phyloP scores from a whole-genome alignment of 2,888 invertebrate species.

The Cheilosia soror region DNA sequence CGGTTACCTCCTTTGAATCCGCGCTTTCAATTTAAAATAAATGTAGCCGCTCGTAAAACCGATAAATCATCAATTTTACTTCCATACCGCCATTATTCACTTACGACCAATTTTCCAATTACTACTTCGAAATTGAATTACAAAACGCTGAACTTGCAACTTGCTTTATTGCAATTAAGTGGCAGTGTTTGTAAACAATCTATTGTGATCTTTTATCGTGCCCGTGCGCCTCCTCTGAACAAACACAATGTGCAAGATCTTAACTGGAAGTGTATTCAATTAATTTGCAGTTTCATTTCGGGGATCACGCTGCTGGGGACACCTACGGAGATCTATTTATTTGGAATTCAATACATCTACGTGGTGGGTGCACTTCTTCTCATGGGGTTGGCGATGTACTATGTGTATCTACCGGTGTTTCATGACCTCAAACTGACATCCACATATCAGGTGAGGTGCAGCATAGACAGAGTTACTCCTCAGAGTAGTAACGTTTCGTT shows the following conservation, averaged over 20 bases:
- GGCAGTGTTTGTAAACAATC: constrained; percentile 18
- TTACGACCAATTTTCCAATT: constrained; percentile 25
- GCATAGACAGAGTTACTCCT: background rate
- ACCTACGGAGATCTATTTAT: constrained; percentile 91
- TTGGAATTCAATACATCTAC: constrained; percentile 90
- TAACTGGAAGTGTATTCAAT: constrained; percentile 5
- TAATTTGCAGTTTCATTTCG: constrained; percentile 87
- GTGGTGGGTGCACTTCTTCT: constrained; percentile 85
- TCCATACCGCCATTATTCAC: constrained; percentile 2
- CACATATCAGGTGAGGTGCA: constrained; percentile 88
- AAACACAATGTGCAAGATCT: background rate
- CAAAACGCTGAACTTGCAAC: constrained; percentile 10
- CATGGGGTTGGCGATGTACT: constrained; percentile 87
- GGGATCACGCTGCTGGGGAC: constrained; percentile 91
- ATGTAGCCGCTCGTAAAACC: background rate
- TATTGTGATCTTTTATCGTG: background rate
- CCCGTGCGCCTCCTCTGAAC: background rate
- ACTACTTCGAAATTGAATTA: constrained; percentile 13
- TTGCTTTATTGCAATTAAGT: constrained; percentile 18
- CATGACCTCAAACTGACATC: constrained; percentile 89
- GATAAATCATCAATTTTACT: constrained; percentile 17
- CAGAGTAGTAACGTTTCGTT: constrained; percentile 75
- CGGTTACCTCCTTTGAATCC: background rate
- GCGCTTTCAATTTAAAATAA: background rate
- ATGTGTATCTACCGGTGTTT: constrained; percentile 88